A percentile compares a stretch with the other conserved stretches of the same genome.
phyloP scores from a whole-genome alignment of 2,888 invertebrate genomes.

The Arge pagana region DNA sequence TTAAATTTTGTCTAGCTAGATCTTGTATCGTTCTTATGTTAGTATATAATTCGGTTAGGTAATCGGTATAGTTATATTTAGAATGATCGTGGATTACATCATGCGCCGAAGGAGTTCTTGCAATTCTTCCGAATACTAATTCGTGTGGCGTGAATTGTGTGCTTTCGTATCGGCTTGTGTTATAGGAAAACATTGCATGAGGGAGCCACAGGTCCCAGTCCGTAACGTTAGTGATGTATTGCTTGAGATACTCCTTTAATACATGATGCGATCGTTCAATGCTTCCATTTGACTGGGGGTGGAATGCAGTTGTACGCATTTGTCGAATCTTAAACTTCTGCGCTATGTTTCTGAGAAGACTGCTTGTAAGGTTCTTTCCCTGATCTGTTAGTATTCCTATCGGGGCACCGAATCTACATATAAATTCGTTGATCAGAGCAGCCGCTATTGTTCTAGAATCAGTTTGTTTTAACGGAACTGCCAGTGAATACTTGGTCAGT shows the following conservation, averaged over 20 bases:
- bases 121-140: not conserved
- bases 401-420: slow-evolving; percentile 26
- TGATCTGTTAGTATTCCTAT: slow-evolving; percentile 7
- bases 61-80: too few relatives aligned
- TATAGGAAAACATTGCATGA: slow-evolving; percentile 21
- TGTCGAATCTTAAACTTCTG: not conserved
- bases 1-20: too few relatives aligned
- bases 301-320: slow-evolving; percentile 16
- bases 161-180: slow-evolving; percentile 15
- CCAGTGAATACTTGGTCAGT: slow-evolving; percentile 21
- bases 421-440: slow-evolving; percentile 20
- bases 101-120: not conserved
- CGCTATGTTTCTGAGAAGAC: slow-evolving; percentile 8
- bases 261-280: slow-evolving; percentile 30
- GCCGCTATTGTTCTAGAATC: slow-evolving; percentile 26
- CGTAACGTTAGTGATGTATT: slow-evolving; percentile 21
- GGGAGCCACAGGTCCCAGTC: slow-evolving; percentile 30
- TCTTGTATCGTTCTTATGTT: too few relatives aligned
- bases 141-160: slow-evolving; percentile 2
- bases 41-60: too few relatives aligned
- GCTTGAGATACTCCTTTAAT: slow-evolving; percentile 16
- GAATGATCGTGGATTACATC: too few relatives aligned
- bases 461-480: slow-evolving; percentile 13
- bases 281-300: slow-evolving; percentile 23
- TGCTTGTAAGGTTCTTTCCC: slow-evolving; percentile 17